A percentile compares a stretch with the other conserved stretches of the same genome.
Conservation (phyloP, 2,888 invertebrate genomes). For the Pachliopta kotzebuea region DNA sequence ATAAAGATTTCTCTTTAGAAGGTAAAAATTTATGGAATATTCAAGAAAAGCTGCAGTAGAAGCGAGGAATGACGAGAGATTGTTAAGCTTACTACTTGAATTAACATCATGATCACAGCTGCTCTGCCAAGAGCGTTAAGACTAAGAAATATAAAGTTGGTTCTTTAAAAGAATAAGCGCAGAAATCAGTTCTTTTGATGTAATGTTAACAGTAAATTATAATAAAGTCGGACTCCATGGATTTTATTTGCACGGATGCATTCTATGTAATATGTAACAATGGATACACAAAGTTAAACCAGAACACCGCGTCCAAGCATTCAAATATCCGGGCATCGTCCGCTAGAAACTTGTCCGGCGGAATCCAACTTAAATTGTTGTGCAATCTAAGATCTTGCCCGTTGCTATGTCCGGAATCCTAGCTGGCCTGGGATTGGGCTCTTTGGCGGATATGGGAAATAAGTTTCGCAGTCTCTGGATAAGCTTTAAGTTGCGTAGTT, state of each 20-base stretch:
- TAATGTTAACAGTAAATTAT: background rate
- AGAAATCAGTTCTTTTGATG: too few species aligned
- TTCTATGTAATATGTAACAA: background rate
- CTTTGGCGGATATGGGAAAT: slow-evolving; percentile 25
- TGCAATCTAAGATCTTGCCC: slow-evolving; percentile 45
- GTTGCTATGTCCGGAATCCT: slow-evolving; percentile 38
- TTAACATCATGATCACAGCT: too few species aligned
- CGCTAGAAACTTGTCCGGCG: slow-evolving; percentile 12
- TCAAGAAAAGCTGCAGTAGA: too few species aligned
- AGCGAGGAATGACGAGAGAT: too few species aligned
- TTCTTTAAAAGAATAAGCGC: too few species aligned
- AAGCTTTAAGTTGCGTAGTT: slow-evolving; percentile 19
- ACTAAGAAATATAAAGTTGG: too few species aligned
- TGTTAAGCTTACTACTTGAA: too few species aligned
- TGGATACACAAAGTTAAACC: slow-evolving; percentile 4
- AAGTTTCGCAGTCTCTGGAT: slow-evolving; percentile 24
- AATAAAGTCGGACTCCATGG: background rate
- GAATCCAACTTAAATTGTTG: slow-evolving; percentile 51
- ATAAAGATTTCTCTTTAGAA: too few species aligned
- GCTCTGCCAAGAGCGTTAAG: too few species aligned
- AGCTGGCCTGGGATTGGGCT: slow-evolving; percentile 22
- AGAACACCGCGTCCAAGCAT: slow-evolving; percentile 15
- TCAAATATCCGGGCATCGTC: slow-evolving; percentile 18
- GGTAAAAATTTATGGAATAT: too few species aligned
- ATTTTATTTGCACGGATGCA: background rate